Conservation (phyloP, 2,797 vertebrate species). For the Onychomys arenicola region DNA sequence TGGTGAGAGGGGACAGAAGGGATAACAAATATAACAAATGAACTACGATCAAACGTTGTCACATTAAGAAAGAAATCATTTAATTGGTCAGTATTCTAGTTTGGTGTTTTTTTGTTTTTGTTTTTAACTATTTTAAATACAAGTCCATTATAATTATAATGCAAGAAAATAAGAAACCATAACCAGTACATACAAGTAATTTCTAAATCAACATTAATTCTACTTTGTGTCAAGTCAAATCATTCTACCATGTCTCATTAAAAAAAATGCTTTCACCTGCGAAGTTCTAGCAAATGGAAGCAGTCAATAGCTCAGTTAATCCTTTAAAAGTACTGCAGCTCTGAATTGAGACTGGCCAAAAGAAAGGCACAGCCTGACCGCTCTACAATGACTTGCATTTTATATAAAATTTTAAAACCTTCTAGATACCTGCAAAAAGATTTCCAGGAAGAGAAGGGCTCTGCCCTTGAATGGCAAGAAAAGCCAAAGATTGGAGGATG, state of each 20-base stretch:
- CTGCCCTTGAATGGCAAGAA: constrained; percentile 43
- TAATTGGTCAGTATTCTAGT: constrained; percentile 34
- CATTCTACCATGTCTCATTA: constrained; percentile 42
- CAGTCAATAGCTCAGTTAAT: constrained; percentile 56
- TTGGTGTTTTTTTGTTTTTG: not conserved
- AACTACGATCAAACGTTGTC: constrained; percentile 36
- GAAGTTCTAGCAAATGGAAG: constrained; percentile 73
- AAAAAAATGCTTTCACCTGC: constrained; percentile 44
- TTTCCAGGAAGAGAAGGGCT: constrained; percentile 47
- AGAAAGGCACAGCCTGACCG: constrained; percentile 71
- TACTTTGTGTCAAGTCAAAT: constrained; percentile 56
- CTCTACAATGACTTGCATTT: constrained; percentile 84
- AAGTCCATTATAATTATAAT: constrained; percentile 55
- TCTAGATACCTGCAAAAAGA: constrained; percentile 39
- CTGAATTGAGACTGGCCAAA: constrained; percentile 72
- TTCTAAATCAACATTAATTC: constrained; percentile 65
- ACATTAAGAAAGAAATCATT: constrained; percentile 58
- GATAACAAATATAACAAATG: constrained; percentile 64
- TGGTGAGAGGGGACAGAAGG: not conserved
- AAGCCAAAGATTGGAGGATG: not conserved
- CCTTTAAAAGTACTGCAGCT: constrained; percentile 63
- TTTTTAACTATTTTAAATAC: constrained; percentile 41
- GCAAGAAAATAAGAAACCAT: constrained; percentile 60
- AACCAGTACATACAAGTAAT: constrained; percentile 47
- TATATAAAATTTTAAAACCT: constrained; percentile 74